These are phyloP conservation scores for Zaprionus ornatus DNA, from an alignment of 1,140 invertebrate genomes.

Conservation along the genomic window DNA sequence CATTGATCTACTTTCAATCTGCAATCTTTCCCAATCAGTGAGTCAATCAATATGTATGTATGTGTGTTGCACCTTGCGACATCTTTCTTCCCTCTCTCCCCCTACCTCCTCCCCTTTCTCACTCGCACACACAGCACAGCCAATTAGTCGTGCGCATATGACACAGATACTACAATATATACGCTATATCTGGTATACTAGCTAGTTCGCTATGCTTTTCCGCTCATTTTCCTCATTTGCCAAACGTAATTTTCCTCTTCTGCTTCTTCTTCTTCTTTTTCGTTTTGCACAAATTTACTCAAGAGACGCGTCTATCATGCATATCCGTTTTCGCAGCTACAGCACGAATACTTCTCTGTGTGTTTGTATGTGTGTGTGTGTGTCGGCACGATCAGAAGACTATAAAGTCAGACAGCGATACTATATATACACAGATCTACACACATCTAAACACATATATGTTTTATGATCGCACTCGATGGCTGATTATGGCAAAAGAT, in stretches of 20 bases:
- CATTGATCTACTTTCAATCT: not conserved
- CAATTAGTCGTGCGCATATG: conserved; percentile 66
- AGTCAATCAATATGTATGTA: not conserved
- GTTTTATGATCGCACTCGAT: conserved; percentile 28
- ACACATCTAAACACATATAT: conserved; percentile 6
- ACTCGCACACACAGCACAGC: conserved; percentile 20
- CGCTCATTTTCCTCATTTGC: conserved; percentile 75
- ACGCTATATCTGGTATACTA: not conserved
- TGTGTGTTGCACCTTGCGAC: not conserved
- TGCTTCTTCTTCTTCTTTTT: conserved; percentile 13
- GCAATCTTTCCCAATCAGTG: not conserved
- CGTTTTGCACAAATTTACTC: conserved; percentile 21
- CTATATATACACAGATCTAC: conserved; percentile 3
- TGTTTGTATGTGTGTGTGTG: conserved; percentile 27
- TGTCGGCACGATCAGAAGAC: conserved; percentile 72
- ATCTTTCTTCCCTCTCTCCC: not conserved
- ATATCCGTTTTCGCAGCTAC: conserved; percentile 67
- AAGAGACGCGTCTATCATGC: conserved; percentile 57
- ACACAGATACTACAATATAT: conserved; percentile 66
- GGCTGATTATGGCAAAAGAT: conserved; percentile 55
- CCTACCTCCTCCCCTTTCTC: not conserved
- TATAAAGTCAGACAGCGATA: conserved; percentile 32
- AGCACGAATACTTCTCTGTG: conserved; percentile 14
- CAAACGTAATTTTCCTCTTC: conserved; percentile 56
- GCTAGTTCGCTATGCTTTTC: conserved; percentile 58